Evolutionary conservation across 1,140 invertebrate species (phyloP).

Genomic region (Drosophila mojavensis): DNA sequence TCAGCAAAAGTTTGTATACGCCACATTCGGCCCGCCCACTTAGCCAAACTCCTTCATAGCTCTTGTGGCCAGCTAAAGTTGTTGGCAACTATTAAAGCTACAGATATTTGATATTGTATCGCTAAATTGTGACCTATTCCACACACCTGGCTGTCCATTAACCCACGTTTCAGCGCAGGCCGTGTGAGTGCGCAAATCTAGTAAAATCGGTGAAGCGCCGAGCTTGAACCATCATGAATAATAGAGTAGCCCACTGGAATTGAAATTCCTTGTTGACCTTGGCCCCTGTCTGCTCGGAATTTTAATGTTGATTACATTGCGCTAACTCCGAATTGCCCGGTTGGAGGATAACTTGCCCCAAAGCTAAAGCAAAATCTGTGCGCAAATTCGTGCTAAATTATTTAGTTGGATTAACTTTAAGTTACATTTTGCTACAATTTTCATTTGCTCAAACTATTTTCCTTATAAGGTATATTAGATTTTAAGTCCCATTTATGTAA

Average conservation of each 20-base stretch:
- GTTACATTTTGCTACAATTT: neutral
- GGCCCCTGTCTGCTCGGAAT: constrained; percentile 50
- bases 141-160: constrained; percentile 29
- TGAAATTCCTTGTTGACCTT: constrained; percentile 72
- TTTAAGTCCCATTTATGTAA: neutral
- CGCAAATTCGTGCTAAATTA: neutral
- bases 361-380: neutral
- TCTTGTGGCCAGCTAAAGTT: constrained; percentile 39
- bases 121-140: constrained; percentile 35
- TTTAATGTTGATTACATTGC: constrained; percentile 66
- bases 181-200: neutral
- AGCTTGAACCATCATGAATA: constrained; percentile 50
- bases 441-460: neutral
- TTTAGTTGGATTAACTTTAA: neutral
- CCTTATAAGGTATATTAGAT: neutral
- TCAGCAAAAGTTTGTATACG: constrained; percentile 68
- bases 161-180: constrained; percentile 47
- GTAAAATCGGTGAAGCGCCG: neutral
- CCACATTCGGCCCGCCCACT: neutral
- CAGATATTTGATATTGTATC: constrained; percentile 51
- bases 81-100: constrained; percentile 58
- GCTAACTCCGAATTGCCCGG: constrained; percentile 61
- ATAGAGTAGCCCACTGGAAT: constrained; percentile 61
- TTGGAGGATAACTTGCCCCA: constrained; percentile 15
- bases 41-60: neutral